phyloP scores from a whole-genome alignment of 1,140 invertebrate species.

The Neotoxoptera formosana region DNA sequence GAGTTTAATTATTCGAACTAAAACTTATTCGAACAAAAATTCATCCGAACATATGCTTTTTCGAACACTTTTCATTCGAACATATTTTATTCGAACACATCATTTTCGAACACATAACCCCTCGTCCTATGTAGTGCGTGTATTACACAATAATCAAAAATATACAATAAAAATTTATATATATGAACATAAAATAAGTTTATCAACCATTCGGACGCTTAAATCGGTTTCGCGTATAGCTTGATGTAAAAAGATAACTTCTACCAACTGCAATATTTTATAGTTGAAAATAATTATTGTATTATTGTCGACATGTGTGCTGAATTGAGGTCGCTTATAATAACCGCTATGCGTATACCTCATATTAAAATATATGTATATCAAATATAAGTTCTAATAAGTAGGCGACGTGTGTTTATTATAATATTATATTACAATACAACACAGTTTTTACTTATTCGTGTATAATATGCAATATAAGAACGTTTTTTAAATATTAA shows the following conservation, averaged over 20 bases:
- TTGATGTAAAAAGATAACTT: background rate
- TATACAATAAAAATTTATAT: too few relatives aligned
- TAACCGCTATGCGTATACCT: background rate
- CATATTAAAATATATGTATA: too few relatives aligned
- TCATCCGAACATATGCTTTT: too few relatives aligned
- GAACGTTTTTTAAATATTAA: background rate
- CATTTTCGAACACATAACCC: too few relatives aligned
- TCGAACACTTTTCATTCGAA: too few relatives aligned
- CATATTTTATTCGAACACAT: too few relatives aligned
- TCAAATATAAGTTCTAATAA: background rate
- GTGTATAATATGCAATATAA: background rate
- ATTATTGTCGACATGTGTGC: background rate
- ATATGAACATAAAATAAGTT: background rate
- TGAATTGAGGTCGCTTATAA: background rate
- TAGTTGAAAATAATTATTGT: background rate
- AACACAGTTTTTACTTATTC: background rate
- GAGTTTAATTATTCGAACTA: too few relatives aligned
- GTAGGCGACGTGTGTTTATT: background rate
- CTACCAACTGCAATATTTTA: background rate
- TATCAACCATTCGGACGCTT: background rate
- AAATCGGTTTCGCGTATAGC: background rate
- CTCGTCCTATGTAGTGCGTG: background rate
- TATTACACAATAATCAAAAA: background rate
- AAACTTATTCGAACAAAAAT: too few relatives aligned
- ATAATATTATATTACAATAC: background rate